phyloP scores from a whole-genome alignment of 2,113 vertebrate species.

The Spea bombifrons region DNA sequence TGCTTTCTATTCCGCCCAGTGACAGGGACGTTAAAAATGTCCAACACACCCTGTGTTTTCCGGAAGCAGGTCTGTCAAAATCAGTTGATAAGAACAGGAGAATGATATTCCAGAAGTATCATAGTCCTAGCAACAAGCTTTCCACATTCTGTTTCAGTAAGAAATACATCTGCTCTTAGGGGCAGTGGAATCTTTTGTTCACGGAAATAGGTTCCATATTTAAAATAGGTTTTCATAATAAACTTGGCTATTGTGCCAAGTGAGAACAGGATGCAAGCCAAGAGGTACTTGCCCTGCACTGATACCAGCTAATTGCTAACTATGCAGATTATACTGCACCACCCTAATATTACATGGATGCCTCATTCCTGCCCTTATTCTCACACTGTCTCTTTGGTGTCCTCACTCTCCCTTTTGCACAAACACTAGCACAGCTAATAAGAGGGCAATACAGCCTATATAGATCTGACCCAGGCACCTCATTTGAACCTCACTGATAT shows the following conservation, averaged over 20 bases:
- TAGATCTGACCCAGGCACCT: too few species aligned
- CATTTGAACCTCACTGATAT: too few species aligned
- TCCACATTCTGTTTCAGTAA: too few species aligned
- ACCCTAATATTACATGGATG: neutral
- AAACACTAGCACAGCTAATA: too few species aligned
- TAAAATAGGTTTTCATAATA: too few species aligned
- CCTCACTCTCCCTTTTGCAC: neutral
- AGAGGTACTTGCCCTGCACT: neutral
- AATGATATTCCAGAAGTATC: too few species aligned
- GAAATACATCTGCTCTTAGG: too few species aligned
- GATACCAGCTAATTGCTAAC: neutral
- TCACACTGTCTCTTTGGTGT: neutral
- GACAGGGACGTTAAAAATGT: slow-evolving; percentile 30
- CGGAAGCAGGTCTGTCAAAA: slow-evolving; percentile 1
- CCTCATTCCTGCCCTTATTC: neutral
- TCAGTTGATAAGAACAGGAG: neutral
- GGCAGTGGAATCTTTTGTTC: too few species aligned
- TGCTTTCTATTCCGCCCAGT: slow-evolving; percentile 42
- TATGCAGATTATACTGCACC: neutral
- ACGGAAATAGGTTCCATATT: too few species aligned
- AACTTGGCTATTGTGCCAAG: neutral
- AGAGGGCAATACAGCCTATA: too few species aligned
- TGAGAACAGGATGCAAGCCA: neutral
- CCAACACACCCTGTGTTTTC: slow-evolving; percentile 12
- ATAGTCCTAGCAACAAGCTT: too few species aligned